Conservation (phyloP, 2,888 invertebrate genomes). For the Hirtodrosophila alboralis region DNA sequence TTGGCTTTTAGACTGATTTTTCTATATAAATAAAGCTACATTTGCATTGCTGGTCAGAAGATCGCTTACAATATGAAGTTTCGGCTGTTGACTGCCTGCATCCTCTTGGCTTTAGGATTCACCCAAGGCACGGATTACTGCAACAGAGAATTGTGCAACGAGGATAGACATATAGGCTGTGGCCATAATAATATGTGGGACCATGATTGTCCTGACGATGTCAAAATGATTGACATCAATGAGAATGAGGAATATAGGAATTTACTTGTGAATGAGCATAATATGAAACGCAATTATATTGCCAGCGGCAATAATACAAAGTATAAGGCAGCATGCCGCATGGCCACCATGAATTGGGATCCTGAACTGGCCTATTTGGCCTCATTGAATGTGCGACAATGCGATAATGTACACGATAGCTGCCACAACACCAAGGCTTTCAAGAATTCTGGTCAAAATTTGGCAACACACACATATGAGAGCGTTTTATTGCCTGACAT, state of each 20-base stretch:
- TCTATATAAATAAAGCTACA: constrained; percentile 15
- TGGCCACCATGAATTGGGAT: constrained; percentile 56
- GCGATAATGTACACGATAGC: constrained; percentile 51
- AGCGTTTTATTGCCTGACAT: constrained; percentile 28
- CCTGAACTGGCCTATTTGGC: constrained; percentile 53
- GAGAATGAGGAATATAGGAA: constrained; percentile 22
- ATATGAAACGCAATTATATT: constrained; percentile 46
- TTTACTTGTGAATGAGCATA: constrained; percentile 34
- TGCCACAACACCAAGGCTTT: constrained; percentile 56
- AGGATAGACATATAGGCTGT: constrained; percentile 47
- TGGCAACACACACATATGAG: constrained; percentile 42
- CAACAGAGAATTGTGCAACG: constrained; percentile 31
- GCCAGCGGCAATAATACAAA: constrained; percentile 42
- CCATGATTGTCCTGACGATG: constrained; percentile 35
- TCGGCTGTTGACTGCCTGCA: background rate
- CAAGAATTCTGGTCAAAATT: constrained; percentile 50
- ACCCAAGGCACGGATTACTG: constrained; percentile 50
- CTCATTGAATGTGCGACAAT: constrained; percentile 41
- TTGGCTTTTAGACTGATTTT: too few species aligned
- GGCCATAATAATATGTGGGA: constrained; percentile 40
- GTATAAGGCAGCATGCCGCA: constrained; percentile 47
- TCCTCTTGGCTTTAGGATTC: constrained; percentile 2
- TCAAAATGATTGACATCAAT: constrained; percentile 35
- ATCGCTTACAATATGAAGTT: constrained; percentile 10
- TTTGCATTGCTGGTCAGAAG: background rate